A percentile compares a stretch with the other conserved stretches of the same genome.
These are phyloP conservation scores for Syngnathus scovelli DNA, from an alignment of 2,113 vertebrate genomes.

Conservation along the genomic window DNA sequence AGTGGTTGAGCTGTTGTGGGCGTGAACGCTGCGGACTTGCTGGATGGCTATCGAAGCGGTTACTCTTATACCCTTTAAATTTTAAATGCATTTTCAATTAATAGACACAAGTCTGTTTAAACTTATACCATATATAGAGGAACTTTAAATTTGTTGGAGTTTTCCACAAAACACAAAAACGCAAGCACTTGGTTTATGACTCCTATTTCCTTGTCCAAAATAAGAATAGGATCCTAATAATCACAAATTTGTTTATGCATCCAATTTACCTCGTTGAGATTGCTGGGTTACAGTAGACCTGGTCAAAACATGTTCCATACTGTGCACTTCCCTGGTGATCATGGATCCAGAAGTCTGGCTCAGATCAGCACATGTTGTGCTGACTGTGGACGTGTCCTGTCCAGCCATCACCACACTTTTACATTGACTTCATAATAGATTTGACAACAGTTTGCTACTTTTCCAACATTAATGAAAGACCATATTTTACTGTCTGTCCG, in stretches of 20 bases:
- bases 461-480: neutral
- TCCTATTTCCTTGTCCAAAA: neutral
- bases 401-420: conserved; percentile 11
- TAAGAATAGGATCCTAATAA: neutral
- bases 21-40: neutral
- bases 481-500: conserved; percentile 36
- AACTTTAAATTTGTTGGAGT: neutral
- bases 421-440: neutral
- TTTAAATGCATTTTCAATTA: neutral
- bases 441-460: neutral
- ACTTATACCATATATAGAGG: neutral
- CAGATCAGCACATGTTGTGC: conserved; percentile 12
- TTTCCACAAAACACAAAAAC: neutral
- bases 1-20: too few species aligned
- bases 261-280: conserved; percentile 30
- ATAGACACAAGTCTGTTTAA: neutral
- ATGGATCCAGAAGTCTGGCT: conserved; percentile 18
- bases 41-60: neutral
- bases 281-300: conserved; percentile 21
- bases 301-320: conserved; percentile 20
- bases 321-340: conserved; percentile 14
- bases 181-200: neutral
- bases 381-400: conserved; percentile 33
- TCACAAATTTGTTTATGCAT: neutral
- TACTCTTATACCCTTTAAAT: too few species aligned